phyloP scores from a whole-genome alignment of 2,113 vertebrate genomes.

The Apodemus speciosus region DNA sequence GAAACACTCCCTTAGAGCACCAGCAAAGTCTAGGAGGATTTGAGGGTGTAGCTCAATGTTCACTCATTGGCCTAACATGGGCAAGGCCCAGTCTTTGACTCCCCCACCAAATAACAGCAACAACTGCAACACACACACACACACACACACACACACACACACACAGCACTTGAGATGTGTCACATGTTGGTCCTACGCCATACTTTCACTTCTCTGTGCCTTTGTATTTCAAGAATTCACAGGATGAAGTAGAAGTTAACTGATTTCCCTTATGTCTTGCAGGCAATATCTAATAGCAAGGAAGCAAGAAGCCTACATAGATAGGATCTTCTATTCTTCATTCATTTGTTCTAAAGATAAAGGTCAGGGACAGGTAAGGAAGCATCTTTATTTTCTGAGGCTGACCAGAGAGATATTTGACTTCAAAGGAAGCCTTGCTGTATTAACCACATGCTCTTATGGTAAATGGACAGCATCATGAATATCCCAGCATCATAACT shows the following conservation, averaged over 20 bases:
- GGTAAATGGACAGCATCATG: not conserved
- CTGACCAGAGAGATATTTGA: not conserved
- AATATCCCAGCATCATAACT: not conserved
- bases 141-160: not conserved
- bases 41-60: not conserved
- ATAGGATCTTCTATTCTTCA: not conserved
- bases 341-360: not conserved
- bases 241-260: not conserved
- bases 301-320: not conserved
- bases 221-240: slow-evolving; percentile 2
- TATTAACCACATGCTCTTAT: not conserved
- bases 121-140: not conserved
- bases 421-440: not conserved
- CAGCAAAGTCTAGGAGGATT: not conserved
- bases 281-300: not conserved
- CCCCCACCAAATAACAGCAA: not conserved
- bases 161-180: not conserved
- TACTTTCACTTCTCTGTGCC: not conserved
- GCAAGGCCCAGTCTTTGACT: not conserved
- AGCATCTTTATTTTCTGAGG: not conserved
- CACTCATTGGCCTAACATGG: not conserved
- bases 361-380: not conserved
- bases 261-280: not conserved
- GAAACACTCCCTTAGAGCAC: not conserved
- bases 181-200: not conserved